phyloP scores from a whole-genome alignment of 2,797 vertebrate genomes.

The Glyptemys insculpta region DNA sequence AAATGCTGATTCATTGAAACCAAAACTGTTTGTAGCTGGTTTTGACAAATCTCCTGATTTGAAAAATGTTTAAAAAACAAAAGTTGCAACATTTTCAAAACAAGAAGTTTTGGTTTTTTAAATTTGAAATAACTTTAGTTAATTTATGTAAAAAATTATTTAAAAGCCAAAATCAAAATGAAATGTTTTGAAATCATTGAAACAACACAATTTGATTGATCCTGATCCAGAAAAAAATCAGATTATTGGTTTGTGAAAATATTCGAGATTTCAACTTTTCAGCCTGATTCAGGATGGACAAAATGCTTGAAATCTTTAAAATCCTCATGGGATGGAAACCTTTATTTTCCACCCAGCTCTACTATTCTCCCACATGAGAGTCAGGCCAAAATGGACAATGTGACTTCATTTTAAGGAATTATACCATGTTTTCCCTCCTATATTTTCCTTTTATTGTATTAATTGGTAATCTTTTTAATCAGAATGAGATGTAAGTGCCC shows the following conservation, averaged over 20 bases:
- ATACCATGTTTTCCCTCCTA: neutral
- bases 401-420: neutral
- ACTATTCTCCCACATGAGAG: neutral
- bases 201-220: neutral
- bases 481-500: slow-evolving; percentile 47
- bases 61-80: neutral
- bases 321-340: neutral
- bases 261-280: neutral
- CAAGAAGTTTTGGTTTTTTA: neutral
- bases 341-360: neutral
- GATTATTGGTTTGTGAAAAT: neutral
- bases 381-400: neutral
- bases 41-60: rapidly evolving
- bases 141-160: neutral
- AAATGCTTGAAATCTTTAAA: neutral
- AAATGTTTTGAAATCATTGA: neutral
- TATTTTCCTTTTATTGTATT: slow-evolving; percentile 11
- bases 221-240: neutral
- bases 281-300: neutral
- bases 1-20: neutral
- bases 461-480: slow-evolving; percentile 17
- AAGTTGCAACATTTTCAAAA: neutral
- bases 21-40: neutral
- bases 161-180: neutral
- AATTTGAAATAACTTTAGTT: neutral